Percentiles rank a stretch among this genome's conserved stretches.
Evolutionary conservation across 1,140 invertebrate genomes (phyloP).

Genomic region (Idris sp.): DNA sequence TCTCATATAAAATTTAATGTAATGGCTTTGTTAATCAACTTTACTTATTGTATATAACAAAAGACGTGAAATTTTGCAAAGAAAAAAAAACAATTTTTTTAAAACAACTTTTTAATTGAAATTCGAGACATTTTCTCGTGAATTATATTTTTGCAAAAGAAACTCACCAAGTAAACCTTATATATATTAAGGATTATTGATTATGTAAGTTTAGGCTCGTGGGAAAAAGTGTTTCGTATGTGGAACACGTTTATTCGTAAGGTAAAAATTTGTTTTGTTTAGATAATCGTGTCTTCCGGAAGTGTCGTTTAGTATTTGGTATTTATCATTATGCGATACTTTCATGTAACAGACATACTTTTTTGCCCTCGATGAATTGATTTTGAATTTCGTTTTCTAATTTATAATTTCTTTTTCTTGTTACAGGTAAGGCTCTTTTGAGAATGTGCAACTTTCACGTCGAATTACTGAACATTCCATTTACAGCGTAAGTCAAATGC

Average conservation of each 20-base stretch:
- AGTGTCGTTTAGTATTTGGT: constrained; percentile 15
- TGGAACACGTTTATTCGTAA: constrained; percentile 9
- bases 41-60: too few species aligned
- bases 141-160: constrained; percentile 34
- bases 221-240: constrained; percentile 35
- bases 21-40: constrained; percentile 17
- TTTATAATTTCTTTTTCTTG: constrained; percentile 17
- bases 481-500: constrained; percentile 24
- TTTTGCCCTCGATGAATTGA: constrained; percentile 18
- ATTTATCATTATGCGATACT: constrained; percentile 4
- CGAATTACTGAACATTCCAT: constrained; percentile 7
- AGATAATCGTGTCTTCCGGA: constrained; percentile 40
- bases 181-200: constrained; percentile 31
- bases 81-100: too few species aligned
- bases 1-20: background rate
- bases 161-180: constrained; percentile 18
- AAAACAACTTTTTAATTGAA: too few species aligned
- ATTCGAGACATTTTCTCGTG: constrained; percentile 6
- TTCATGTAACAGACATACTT: constrained; percentile 3
- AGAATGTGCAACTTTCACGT: constrained; percentile 26
- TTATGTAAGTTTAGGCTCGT: constrained; percentile 38
- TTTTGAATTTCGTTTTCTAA: constrained; percentile 27
- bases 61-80: too few species aligned
- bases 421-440: constrained; percentile 38
- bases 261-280: constrained; percentile 40